Base-by-base conservation (phyloP, 30 jellyfish, hydroid and myxozoan species). In the Aurelia coerulea region DNA sequence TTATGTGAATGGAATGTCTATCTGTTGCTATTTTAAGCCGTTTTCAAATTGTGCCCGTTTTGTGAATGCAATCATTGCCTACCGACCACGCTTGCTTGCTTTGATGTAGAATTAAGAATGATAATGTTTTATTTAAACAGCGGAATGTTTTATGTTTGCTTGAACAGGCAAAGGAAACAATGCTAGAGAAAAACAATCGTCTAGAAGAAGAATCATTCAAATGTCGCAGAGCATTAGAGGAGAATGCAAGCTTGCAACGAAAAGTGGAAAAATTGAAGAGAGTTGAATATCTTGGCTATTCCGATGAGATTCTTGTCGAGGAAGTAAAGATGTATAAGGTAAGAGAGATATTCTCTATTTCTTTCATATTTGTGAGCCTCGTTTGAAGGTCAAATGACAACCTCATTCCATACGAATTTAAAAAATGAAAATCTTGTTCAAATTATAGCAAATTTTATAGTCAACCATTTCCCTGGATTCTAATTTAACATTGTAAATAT, bases 281-380 rank as follows among this genome's bases (percentile, higher is more conserved):
- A 62, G 96, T 87, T 84, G 98, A 96, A 88, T 96, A 96, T 53
- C 91, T 90, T 14, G 99, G 99, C 17, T 98, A 98, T 51, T 90
- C 99, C 16, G 99, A 96, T 88, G 98, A 96, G 78, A 96, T 96
- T 75, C 94, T 96, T 15, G 98, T 96, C 29, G 99, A 96, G 68
- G 99, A 96, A 84, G 98, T 96, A 62, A 90, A 91, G 76, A 96
- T 95, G 99, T 95, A 95, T 90, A 95, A 95, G 97, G 99, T 95
- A 51, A 17, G 97, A 46, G 56, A 7, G 8, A 46, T 10, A 46
- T 46, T 46, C 11, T 46, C 56, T 46, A 46, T 14, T 46, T 46
- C 56, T 46, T 46, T 46, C 0, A 46, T 7, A 46, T 46, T 9
- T 39, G 4, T 39, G 51, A 39, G 56, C 56, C 56, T 46, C 56